These are phyloP conservation scores for Lasioglossum morio DNA, from an alignment of 2,888 invertebrate genomes.

Conservation along the genomic window DNA sequence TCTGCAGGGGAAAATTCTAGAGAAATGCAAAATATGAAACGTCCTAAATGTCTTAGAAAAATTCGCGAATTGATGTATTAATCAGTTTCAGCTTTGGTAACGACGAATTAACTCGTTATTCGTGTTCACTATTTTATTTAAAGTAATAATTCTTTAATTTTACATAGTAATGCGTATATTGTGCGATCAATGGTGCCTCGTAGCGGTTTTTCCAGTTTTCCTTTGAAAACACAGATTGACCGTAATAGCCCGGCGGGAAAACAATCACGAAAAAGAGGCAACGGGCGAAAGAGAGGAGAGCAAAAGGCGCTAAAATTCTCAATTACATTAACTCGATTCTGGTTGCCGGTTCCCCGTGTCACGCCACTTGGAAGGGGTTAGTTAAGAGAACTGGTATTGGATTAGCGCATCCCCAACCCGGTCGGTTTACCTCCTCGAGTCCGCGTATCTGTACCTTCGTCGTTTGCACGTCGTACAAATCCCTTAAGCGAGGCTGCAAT, in stretches of 20 bases:
- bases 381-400: constrained; percentile 81
- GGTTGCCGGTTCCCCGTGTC: constrained; percentile 75
- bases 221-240: constrained; percentile 4
- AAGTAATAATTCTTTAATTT: no score
- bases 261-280: constrained; percentile 38
- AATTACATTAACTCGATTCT: constrained; percentile 82
- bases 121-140: no score
- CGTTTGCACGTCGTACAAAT: constrained; percentile 81
- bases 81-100: no score
- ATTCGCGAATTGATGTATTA: no score
- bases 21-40: no score
- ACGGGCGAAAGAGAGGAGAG: constrained; percentile 51
- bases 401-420: constrained; percentile 69
- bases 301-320: constrained; percentile 80
- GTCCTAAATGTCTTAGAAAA: no score
- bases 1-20: no score
- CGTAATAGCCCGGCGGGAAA: constrained; percentile 34
- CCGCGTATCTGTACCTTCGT: constrained; percentile 77
- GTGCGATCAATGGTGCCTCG: not conserved
- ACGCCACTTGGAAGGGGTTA: constrained; percentile 77
- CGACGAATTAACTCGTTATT: no score
- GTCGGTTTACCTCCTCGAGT: constrained; percentile 74
- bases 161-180: no score
- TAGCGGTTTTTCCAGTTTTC: constrained; percentile 29
- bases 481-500: constrained; percentile 79